These are phyloP conservation scores for Drosophila oshimai DNA, from an alignment of 1,140 invertebrate genomes.

Conservation along the genomic window DNA sequence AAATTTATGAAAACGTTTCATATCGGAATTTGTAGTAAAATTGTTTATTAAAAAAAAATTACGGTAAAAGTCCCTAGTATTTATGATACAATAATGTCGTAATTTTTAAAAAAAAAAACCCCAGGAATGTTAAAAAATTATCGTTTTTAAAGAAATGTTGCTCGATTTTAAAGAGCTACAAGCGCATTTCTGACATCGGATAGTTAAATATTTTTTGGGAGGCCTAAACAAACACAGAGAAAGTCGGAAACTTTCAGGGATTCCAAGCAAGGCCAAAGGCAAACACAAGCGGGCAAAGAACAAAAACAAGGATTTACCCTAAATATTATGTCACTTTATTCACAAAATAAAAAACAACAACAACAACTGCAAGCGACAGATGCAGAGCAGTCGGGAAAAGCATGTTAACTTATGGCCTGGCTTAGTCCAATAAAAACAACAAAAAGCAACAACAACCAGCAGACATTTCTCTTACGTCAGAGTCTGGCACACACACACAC, in stretches of 20 bases:
- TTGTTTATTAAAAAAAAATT: too few relatives aligned
- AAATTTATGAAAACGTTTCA: too few relatives aligned
- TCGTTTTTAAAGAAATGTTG: background rate
- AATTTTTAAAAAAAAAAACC: too few relatives aligned
- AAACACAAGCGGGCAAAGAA: conserved; percentile 19
- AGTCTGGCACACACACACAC: conserved; percentile 20
- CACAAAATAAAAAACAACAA: conserved; percentile 5
- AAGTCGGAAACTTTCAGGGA: conserved; percentile 29
- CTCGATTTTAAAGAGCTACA: background rate
- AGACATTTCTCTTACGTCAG: conserved; percentile 57
- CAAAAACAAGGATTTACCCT: conserved; percentile 18
- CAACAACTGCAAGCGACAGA: conserved; percentile 45
- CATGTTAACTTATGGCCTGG: conserved; percentile 38
- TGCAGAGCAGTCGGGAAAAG: conserved; percentile 25
- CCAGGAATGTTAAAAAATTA: too few relatives aligned
- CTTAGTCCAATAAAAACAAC: conserved; percentile 42
- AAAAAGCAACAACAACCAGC: conserved; percentile 18
- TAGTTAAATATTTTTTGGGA: background rate
- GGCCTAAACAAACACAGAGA: conserved; percentile 16
- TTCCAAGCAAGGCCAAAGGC: conserved; percentile 23
- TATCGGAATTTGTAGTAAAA: too few relatives aligned
- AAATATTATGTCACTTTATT: conserved; percentile 48
- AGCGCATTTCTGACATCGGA: background rate
- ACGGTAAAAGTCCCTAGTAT: too few relatives aligned
- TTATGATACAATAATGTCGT: too few relatives aligned